A percentile compares a stretch with the other conserved stretches of the same genome.
These are phyloP conservation scores for Phalacrocorax aristotelis DNA, from an alignment of 2,113 vertebrate species.

Conservation along the genomic window DNA sequence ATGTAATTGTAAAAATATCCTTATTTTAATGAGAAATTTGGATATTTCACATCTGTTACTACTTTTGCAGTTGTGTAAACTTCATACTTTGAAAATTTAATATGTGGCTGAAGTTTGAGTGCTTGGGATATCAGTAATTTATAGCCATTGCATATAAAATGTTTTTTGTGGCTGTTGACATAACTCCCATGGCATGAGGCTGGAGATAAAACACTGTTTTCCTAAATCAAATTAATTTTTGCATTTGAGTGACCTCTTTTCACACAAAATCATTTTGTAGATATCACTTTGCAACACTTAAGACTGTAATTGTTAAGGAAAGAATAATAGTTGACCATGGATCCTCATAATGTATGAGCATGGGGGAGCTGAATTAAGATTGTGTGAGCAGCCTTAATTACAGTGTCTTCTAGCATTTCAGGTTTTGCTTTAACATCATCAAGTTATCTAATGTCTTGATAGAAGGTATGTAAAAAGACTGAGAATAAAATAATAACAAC, in stretches of 20 bases:
- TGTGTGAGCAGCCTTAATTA: neutral
- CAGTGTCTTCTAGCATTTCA: neutral
- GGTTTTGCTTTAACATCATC: neutral
- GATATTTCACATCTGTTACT: neutral
- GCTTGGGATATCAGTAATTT: neutral
- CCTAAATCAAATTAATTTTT: neutral
- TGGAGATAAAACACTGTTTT: neutral
- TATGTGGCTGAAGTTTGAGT: neutral
- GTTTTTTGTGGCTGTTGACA: neutral
- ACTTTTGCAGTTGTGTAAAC: neutral
- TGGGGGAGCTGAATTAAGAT: neutral
- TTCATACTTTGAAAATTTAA: neutral
- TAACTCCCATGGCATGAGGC: neutral
- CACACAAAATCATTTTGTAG: neutral
- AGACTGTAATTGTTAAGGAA: neutral
- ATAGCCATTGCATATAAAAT: neutral
- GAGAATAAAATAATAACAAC: neutral
- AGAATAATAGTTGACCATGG: neutral
- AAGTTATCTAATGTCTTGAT: neutral
- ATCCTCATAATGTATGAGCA: neutral
- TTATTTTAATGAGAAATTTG: neutral
- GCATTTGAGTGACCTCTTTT: neutral
- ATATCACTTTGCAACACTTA: neutral
- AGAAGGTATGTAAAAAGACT: neutral
- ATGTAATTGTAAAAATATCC: conserved; percentile 35